A percentile compares a stretch with the other conserved stretches of the same genome.
These are phyloP conservation scores for Psilopsiagon aymara DNA, from an alignment of 2,113 vertebrate genomes.

Conservation along the genomic window DNA sequence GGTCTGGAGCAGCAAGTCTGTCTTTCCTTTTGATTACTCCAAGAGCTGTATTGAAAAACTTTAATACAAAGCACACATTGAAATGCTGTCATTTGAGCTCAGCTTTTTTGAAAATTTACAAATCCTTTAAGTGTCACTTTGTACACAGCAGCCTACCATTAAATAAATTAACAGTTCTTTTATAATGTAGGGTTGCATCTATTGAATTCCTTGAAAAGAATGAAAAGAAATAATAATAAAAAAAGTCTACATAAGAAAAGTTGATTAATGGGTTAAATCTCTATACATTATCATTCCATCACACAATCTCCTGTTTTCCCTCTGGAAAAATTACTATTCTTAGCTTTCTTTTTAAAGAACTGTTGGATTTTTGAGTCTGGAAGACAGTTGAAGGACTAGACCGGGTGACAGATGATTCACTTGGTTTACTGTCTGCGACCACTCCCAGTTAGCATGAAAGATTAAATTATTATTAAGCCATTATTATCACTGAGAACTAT, in stretches of 20 bases:
- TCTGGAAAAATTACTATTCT: conserved; percentile 11
- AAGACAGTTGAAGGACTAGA: neutral
- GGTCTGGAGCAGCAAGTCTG: conserved; percentile 34
- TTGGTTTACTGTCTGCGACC: neutral
- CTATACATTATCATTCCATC: neutral
- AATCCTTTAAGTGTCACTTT: neutral
- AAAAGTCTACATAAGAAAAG: neutral
- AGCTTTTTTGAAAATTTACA: neutral
- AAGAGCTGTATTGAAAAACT: neutral
- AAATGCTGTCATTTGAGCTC: neutral
- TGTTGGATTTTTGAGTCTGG: neutral
- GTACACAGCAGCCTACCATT: neutral
- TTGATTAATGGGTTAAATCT: neutral
- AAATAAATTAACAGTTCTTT: neutral
- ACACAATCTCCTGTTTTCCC: neutral
- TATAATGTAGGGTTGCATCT: neutral
- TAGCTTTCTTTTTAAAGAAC: neutral
- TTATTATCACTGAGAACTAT: neutral
- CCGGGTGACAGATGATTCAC: neutral
- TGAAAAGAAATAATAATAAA: neutral
- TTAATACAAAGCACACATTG: neutral
- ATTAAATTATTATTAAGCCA: neutral
- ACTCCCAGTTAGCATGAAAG: neutral
- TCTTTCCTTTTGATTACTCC: conserved; percentile 21
- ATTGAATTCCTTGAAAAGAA: neutral